Conservation (phyloP, 2,113 vertebrate species). For the Aegithalos caudatus region DNA sequence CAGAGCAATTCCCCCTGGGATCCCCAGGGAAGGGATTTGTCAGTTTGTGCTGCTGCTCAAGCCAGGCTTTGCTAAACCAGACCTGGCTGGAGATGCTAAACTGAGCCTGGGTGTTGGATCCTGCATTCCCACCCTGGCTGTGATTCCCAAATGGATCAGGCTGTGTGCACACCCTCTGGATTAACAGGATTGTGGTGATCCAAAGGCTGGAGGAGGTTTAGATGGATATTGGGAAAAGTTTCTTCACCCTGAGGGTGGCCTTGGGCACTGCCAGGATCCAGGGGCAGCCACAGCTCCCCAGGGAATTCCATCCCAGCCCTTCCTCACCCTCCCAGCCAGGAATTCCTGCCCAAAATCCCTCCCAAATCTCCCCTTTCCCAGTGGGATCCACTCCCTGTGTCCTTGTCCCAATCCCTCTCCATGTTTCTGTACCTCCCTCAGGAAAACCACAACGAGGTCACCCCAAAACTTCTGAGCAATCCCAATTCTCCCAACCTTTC, state of each 20-base stretch:
- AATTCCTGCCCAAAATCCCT: background rate
- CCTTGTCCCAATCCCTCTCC: background rate
- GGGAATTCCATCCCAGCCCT: background rate
- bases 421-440: background rate
- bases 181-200: background rate
- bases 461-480: background rate
- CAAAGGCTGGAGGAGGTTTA: fast-evolving
- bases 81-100: background rate
- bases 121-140: background rate
- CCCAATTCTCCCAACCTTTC: background rate
- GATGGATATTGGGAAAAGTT: background rate
- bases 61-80: background rate
- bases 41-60: background rate
- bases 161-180: background rate
- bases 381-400: background rate
- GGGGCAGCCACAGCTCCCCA: background rate
- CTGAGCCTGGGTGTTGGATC: fast-evolving
- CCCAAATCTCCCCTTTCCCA: background rate
- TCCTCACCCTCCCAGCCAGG: background rate
- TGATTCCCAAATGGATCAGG: background rate
- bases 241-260: background rate
- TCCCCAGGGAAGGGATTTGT: fast-evolving
- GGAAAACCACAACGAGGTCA: background rate
- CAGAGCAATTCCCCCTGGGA: background rate
- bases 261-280: background rate